These are phyloP conservation scores for Aegithalos caudatus DNA, from an alignment of 2,113 vertebrate species.

Conservation along the genomic window DNA sequence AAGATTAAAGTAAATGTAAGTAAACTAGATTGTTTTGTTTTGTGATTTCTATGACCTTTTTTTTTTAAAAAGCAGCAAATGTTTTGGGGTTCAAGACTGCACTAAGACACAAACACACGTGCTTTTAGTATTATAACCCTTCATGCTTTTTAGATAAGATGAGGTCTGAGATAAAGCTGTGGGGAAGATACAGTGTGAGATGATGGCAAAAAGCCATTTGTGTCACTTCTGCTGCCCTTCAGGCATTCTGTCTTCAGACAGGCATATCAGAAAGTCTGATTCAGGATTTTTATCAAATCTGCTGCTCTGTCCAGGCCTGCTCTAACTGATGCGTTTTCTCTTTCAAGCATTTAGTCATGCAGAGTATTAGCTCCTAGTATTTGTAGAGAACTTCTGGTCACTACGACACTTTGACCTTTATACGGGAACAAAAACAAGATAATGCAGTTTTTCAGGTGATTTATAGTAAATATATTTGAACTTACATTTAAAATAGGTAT, in stretches of 20 bases:
- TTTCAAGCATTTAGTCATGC: neutral
- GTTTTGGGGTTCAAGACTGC: neutral
- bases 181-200: neutral
- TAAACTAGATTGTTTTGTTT: neutral
- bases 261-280: neutral
- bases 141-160: neutral
- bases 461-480: neutral
- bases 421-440: neutral
- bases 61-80: neutral
- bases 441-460: neutral
- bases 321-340: neutral
- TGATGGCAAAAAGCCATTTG: neutral
- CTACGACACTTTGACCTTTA: neutral
- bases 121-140: neutral
- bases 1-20: neutral
- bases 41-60: neutral
- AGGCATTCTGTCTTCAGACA: neutral
- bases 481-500: neutral
- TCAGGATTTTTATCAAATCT: neutral
- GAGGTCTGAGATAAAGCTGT: neutral
- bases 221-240: neutral
- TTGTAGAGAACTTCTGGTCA: neutral
- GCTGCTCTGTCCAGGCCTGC: neutral
- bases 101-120: neutral
- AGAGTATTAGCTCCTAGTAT: neutral